These are phyloP conservation scores for Lasioglossum leucozonium DNA, from an alignment of 2,888 invertebrate genomes.

Conservation along the genomic window DNA sequence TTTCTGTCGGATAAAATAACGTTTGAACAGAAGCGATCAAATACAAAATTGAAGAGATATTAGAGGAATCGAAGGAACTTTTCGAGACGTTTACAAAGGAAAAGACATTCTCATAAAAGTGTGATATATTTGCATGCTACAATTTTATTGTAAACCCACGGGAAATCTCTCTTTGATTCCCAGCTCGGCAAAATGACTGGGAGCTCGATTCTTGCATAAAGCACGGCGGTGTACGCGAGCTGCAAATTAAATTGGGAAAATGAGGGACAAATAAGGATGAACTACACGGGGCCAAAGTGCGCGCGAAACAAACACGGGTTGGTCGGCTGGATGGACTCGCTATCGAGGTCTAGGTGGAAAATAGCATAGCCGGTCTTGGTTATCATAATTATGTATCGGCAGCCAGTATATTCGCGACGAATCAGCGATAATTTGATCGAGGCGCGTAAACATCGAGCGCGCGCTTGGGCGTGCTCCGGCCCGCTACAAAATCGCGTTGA, in stretches of 20 bases:
- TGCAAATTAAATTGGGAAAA: background rate
- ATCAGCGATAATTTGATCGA: slow-evolving; percentile 32
- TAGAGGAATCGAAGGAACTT: too few species aligned
- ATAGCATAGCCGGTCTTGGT: background rate
- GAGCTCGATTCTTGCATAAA: background rate
- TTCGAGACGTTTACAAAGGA: too few species aligned
- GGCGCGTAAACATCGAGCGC: background rate
- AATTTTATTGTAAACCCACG: background rate
- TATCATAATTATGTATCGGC: slow-evolving; percentile 14
- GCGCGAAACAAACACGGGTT: background rate
- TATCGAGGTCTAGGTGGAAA: background rate
- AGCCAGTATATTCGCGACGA: slow-evolving; percentile 3
- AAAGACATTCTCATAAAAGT: background rate
- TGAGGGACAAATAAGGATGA: background rate
- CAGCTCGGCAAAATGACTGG: background rate
- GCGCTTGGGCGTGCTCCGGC: background rate
- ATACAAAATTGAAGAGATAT: background rate
- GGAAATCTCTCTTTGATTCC: background rate
- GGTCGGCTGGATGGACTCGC: background rate
- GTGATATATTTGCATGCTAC: background rate
- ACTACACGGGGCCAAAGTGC: background rate
- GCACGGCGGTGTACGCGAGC: background rate
- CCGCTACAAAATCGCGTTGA: slow-evolving; percentile 2
- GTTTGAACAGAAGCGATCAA: too few species aligned
- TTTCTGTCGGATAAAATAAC: background rate